A percentile compares a stretch with the other conserved stretches of the same genome.
These are phyloP conservation scores for Melierax canorus DNA, from an alignment of 2,113 vertebrate genomes.

Conservation along the genomic window DNA sequence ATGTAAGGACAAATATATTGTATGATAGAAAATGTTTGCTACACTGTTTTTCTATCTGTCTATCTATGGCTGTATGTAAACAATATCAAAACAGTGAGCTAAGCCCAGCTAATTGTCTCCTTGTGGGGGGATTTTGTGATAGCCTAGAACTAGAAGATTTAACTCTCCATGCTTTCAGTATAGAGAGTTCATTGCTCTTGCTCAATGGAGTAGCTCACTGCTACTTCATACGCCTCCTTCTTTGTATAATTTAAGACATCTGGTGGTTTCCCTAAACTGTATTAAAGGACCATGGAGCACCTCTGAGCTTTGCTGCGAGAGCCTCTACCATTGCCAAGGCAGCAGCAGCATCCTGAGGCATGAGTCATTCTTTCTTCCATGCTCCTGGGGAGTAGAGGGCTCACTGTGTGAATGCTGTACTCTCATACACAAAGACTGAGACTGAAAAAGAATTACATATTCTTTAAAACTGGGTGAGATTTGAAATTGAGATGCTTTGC, in stretches of 20 bases:
- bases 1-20: background rate
- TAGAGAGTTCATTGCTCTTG: background rate
- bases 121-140: rapidly evolving
- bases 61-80: background rate
- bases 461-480: background rate
- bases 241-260: background rate
- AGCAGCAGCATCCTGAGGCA: background rate
- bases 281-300: background rate
- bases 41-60: background rate
- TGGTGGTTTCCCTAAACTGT: background rate
- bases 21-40: background rate
- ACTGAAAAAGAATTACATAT: background rate
- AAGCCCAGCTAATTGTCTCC: background rate
- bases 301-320: background rate
- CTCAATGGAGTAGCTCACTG: background rate
- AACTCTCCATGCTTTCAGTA: background rate
- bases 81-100: background rate
- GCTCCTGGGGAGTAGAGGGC: background rate
- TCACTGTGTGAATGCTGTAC: background rate
- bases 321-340: background rate
- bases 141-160: background rate
- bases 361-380: background rate
- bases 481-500: background rate
- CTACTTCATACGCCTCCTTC: background rate
- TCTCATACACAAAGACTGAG: background rate